Conservation (phyloP, 2,888 invertebrate species). For the Endomychus coccineus region DNA sequence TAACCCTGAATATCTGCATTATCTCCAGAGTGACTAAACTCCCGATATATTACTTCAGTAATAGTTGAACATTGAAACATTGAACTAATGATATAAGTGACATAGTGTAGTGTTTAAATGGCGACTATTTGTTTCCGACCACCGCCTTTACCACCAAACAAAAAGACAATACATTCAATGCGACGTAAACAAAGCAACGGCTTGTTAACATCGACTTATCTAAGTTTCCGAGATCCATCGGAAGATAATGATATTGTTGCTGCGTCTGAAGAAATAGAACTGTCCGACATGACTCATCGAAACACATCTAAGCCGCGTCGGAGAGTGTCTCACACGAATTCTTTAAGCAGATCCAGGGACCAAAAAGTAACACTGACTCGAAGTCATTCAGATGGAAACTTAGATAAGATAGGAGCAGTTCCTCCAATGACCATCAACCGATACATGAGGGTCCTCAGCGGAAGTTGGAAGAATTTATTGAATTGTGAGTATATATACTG, state of each 20-base stretch:
- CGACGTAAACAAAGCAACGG: slow-evolving; percentile 30
- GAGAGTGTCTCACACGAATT: slow-evolving; percentile 44
- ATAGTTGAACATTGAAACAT: too few species aligned
- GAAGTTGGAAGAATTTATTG: slow-evolving; percentile 73
- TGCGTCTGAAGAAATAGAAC: slow-evolving; percentile 32
- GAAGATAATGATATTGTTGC: slow-evolving; percentile 42
- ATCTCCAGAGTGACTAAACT: too few species aligned
- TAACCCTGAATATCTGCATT: too few species aligned
- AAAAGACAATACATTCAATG: slow-evolving; percentile 33
- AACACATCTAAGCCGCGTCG: slow-evolving; percentile 27
- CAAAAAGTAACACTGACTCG: slow-evolving; percentile 47
- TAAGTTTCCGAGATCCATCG: slow-evolving; percentile 51
- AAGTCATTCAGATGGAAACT: slow-evolving; percentile 67
- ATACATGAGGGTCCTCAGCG: slow-evolving; percentile 67
- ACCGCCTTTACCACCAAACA: slow-evolving; percentile 52
- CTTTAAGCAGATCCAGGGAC: slow-evolving; percentile 35
- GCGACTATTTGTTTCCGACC: slow-evolving; percentile 52
- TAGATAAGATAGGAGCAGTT: slow-evolving; percentile 39
- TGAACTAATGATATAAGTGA: too few species aligned
- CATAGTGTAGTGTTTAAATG: too few species aligned
- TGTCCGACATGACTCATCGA: slow-evolving; percentile 24
- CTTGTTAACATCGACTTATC: slow-evolving; percentile 49
- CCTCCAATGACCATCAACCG: slow-evolving; percentile 51
- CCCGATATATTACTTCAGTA: too few species aligned
- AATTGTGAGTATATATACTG: slow-evolving; percentile 68